Conservation (phyloP, 1,140 invertebrate genomes). For the Drosophila simulans region DNA sequence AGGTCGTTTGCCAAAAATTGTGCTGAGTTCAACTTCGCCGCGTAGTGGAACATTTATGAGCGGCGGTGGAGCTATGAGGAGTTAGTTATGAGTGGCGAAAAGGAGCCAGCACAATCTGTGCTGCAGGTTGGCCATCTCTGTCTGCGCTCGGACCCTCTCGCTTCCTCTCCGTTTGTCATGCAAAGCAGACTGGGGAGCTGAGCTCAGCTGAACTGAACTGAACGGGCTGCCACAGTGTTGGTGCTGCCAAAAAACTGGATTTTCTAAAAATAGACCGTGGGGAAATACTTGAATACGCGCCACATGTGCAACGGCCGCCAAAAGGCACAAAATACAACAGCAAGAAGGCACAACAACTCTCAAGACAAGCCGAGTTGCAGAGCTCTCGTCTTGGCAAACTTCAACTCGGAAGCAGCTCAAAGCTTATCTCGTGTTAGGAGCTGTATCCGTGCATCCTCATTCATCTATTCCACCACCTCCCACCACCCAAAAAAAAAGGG, state of each 20-base stretch:
- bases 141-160: slow-evolving; percentile 4
- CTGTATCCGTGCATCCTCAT: slow-evolving; percentile 9
- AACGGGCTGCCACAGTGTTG: slow-evolving; percentile 7
- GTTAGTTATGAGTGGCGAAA: slow-evolving; percentile 55
- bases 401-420: not conserved
- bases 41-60: slow-evolving; percentile 52
- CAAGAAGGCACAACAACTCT: slow-evolving; percentile 37
- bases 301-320: slow-evolving; percentile 79
- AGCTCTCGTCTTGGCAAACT: not conserved
- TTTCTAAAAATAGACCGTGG: slow-evolving; percentile 84
- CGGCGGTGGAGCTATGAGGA: slow-evolving; percentile 32
- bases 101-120: slow-evolving; percentile 23
- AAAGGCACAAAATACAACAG: slow-evolving; percentile 50
- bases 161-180: slow-evolving; percentile 41
- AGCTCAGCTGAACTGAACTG: too few species aligned
- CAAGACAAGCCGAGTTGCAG: slow-evolving; percentile 27
- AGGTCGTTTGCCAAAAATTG: slow-evolving; percentile 36
- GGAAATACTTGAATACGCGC: slow-evolving; percentile 80
- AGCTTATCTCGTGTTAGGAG: slow-evolving; percentile 34
- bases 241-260: slow-evolving; percentile 80
- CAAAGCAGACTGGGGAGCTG: slow-evolving; percentile 54
- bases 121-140: slow-evolving; percentile 17
- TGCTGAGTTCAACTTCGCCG: slow-evolving; percentile 33
- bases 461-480: not conserved
- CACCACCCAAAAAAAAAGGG: slow-evolving; percentile 15